phyloP scores from a whole-genome alignment of 1,140 invertebrate genomes.

The Hylyphantes graminicola region DNA sequence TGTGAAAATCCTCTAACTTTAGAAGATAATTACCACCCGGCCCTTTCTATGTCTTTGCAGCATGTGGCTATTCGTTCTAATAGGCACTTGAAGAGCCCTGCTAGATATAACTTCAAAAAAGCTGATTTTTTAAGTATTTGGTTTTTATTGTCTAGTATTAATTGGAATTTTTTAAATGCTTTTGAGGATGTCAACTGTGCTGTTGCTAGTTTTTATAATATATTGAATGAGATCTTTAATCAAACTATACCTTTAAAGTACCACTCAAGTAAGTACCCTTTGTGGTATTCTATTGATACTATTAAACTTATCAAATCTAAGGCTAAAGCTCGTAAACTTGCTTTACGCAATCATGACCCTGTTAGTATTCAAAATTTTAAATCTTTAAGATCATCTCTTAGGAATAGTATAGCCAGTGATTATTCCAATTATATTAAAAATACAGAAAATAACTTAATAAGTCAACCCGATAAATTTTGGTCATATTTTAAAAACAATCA shows the following conservation, averaged over 20 bases:
- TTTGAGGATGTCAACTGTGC: neutral
- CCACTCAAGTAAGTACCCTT: neutral
- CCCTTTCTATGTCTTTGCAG: neutral
- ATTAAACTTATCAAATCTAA: neutral
- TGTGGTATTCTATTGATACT: neutral
- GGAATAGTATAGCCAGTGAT: neutral
- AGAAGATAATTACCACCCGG: neutral
- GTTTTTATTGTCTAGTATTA: neutral
- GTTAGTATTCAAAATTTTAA: neutral
- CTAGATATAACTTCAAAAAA: slow-evolving; percentile 2
- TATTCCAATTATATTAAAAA: slow-evolving; percentile 3
- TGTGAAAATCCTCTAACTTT: neutral
- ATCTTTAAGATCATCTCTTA: neutral
- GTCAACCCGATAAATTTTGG: slow-evolving; percentile 1
- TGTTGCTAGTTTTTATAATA: slow-evolving; percentile 2
- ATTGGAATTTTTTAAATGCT: neutral
- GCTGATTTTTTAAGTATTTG: neutral
- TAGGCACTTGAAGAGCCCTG: neutral
- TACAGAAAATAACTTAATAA: neutral
- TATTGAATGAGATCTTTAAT: neutral
- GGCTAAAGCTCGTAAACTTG: neutral
- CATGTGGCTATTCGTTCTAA: neutral
- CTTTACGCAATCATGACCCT: neutral
- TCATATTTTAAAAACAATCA: too few relatives aligned
- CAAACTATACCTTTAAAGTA: slow-evolving; percentile 8